These are phyloP conservation scores for Zelostemma sp. DNA, from an alignment of 1,140 invertebrate species.

Conservation along the genomic window DNA sequence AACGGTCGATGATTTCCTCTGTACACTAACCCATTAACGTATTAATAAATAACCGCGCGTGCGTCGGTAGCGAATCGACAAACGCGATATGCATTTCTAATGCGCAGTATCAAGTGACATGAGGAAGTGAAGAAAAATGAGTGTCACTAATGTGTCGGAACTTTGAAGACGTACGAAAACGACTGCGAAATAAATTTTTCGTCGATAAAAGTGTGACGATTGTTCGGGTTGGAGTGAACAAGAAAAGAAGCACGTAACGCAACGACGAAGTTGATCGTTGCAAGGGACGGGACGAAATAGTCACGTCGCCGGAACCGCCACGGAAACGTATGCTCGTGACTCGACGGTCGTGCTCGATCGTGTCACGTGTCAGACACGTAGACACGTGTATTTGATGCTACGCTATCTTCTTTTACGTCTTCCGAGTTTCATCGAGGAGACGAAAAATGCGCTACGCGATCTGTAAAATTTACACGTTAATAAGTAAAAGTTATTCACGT, in stretches of 20 bases:
- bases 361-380: constrained; percentile 44
- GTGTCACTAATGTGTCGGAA: too few species aligned
- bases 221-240: too few species aligned
- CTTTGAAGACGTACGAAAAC: too few species aligned
- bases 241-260: constrained; percentile 10
- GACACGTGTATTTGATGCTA: constrained; percentile 26
- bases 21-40: constrained; percentile 59
- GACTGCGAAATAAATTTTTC: too few species aligned
- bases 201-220: constrained; percentile 39
- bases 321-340: constrained; percentile 62
- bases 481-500: constrained; percentile 41
- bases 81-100: constrained; percentile 53
- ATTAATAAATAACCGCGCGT: constrained; percentile 55
- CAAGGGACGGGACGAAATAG: constrained; percentile 39
- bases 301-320: constrained; percentile 62
- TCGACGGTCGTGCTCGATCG: constrained; percentile 51
- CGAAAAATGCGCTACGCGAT: too few species aligned
- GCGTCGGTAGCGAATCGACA: constrained; percentile 45
- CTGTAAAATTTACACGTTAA: constrained; percentile 32
- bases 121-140: constrained; percentile 17
- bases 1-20: constrained; percentile 12
- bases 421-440: too few species aligned
- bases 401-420: not conserved
- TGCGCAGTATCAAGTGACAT: constrained; percentile 33
- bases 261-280: constrained; percentile 30